Evolutionary conservation across 1,140 invertebrate genomes (phyloP), one percentile per base, ranked within the genome.

Genomic region (Lordiphosa clarofinis): DNA sequence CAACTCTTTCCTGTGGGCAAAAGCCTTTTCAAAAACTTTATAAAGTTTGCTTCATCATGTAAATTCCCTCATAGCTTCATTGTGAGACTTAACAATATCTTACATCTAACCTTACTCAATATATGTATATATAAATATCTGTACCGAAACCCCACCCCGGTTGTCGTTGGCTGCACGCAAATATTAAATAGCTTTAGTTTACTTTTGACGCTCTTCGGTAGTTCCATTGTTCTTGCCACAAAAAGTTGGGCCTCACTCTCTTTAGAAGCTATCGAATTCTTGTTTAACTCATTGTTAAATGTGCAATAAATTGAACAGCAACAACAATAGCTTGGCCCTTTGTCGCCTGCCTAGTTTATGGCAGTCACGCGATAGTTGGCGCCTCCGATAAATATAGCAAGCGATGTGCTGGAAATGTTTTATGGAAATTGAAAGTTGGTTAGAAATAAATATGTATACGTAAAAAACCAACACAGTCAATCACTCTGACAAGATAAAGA

Each of bases 371-470:
- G 73, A 79, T 70, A 35, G 31, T 46, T 76, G 54, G 43, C 42
- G 56, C 56, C 56, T 47, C 3, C 8, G 72, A 58, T 82, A 82
- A 76, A 82, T 72, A 84, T 73, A 82, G 68, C 35, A 53, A 21
- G 21, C 42, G 55, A 56, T 59, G 60, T 79, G 75, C 70, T 69
- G 56, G 59, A 70, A 73, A 73, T 76, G 79, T 52, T 62, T 84
- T 69, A 56, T 56, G 52, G 58, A 73, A 84, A 84, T 84, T 84
- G 78, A 84, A 84, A 76, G 55, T 78, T 76, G 78, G 78, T 84
- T 78, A 84, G 78, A 78, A 28, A 28, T 24, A 24, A 4, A 24
- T 28, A 7, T 28, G 6, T 28, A 28, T 28, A 28, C 24, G 24
- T 28, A 28, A 10, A 46, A 84, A 76, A 70, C 55, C 69, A 78